Evolutionary conservation across 2,888 invertebrate genomes (phyloP).

Genomic region (Dugesia japonica): DNA sequence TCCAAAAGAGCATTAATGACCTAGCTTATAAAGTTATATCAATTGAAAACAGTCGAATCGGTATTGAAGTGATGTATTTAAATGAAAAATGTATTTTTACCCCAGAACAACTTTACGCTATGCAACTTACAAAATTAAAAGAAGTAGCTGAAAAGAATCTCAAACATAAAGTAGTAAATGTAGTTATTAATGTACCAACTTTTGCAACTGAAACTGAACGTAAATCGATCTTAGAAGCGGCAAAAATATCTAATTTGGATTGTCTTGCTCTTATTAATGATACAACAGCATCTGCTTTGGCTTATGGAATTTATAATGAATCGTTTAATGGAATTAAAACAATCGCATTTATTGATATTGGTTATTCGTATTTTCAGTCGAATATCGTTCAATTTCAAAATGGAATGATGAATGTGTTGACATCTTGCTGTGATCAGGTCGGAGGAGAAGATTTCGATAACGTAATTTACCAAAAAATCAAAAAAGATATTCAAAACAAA

Average conservation of each 20-base stretch:
- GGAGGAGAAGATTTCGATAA: conserved; percentile 84
- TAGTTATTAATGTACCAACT: conserved; percentile 58
- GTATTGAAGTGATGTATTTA: conserved; percentile 72
- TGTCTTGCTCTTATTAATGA: conserved; percentile 86
- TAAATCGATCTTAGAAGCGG: conserved; percentile 73
- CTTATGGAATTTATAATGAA: conserved; percentile 91
- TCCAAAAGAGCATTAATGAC: conserved; percentile 64
- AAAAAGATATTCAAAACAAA: conserved; percentile 67
- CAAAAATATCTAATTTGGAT: conserved; percentile 77
- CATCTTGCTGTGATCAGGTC: conserved; percentile 66
- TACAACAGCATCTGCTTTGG: conserved; percentile 83
- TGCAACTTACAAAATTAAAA: conserved; percentile 87
- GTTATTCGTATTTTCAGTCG: neutral
- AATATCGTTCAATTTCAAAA: neutral
- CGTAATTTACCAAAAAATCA: conserved; percentile 69
- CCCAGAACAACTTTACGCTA: conserved; percentile 83
- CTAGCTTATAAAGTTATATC: conserved; percentile 66
- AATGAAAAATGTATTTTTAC: conserved; percentile 58
- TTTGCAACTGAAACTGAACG: conserved; percentile 87
- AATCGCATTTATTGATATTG: neutral
- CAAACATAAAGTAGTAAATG: conserved; percentile 64
- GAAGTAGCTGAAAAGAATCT: conserved; percentile 70
- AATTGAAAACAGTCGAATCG: conserved; percentile 63
- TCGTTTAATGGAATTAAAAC: conserved; percentile 51
- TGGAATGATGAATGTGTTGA: conserved; percentile 53